Evolutionary conservation across 2,797 vertebrate genomes (phyloP).

Genomic region (Lophotriccus pileatus): DNA sequence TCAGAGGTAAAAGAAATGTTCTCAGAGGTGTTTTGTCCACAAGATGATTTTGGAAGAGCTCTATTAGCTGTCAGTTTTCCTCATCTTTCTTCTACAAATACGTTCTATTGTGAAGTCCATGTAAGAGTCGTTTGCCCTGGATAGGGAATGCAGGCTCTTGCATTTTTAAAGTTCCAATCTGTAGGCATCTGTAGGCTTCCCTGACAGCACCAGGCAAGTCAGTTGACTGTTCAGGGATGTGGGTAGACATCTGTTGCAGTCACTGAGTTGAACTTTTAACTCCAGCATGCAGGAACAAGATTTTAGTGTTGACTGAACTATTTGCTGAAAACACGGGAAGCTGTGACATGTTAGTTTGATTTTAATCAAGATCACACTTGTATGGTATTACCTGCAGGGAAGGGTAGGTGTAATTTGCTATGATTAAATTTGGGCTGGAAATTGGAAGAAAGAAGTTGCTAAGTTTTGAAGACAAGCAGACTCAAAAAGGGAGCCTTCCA

Average conservation of each 20-base stretch:
- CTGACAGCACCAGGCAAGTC: not conserved
- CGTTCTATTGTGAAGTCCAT: not conserved
- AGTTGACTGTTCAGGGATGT: not conserved
- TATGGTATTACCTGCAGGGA: not conserved
- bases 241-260: not conserved
- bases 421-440: not conserved
- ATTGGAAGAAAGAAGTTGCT: not conserved
- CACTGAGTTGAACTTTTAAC: slow-evolving; percentile 3
- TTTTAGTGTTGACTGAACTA: not conserved
- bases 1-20: fast-evolving
- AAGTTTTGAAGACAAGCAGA: not conserved
- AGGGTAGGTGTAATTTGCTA: not conserved
- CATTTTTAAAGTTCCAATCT: not conserved
- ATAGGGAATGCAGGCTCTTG: not conserved
- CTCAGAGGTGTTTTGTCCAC: not conserved
- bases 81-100: not conserved
- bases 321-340: not conserved
- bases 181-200: not conserved
- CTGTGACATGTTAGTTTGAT: not conserved
- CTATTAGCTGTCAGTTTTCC: not conserved
- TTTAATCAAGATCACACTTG: not conserved
- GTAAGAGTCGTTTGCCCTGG: not conserved
- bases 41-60: not conserved
- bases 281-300: slow-evolving; percentile 3
- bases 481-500: not conserved